Evolutionary conservation across 2,888 invertebrate species (phyloP).

Genomic region (Caenorhabditis macrosperma): DNA sequence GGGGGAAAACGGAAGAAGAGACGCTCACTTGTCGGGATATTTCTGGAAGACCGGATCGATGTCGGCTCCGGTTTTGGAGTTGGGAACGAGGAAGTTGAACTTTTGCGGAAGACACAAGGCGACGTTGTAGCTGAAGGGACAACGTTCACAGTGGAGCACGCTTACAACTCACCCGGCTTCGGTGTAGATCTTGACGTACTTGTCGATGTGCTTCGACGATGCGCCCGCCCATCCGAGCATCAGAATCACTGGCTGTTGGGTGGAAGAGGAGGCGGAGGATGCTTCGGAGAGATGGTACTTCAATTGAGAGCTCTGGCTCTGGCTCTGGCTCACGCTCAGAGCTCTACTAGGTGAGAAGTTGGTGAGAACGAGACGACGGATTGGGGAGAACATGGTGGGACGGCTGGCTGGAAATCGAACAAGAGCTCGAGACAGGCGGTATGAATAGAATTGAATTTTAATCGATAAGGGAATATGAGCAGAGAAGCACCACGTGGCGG

Average conservation of each 20-base stretch:
- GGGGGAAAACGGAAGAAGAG: no score
- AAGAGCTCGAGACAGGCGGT: no score
- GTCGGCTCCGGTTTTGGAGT: constrained; percentile 49
- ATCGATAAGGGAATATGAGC: no score
- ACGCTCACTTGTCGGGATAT: constrained; percentile 39
- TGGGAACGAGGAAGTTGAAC: constrained; percentile 60
- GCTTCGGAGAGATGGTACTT: no score
- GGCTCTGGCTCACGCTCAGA: no score
- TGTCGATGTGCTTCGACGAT: constrained; percentile 56
- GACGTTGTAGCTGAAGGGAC: constrained; percentile 47
- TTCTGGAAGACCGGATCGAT: constrained; percentile 34
- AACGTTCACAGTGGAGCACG: not conserved
- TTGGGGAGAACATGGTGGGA: no score
- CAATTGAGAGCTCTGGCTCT: no score
- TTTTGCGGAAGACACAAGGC: constrained; percentile 49
- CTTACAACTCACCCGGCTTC: constrained; percentile 56
- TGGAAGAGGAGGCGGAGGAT: no score
- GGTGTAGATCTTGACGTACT: constrained; percentile 63
- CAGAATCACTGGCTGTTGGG: constrained; percentile 53
- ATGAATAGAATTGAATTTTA: no score
- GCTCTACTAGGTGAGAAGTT: no score
- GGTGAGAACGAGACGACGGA: no score
- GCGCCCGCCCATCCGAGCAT: constrained; percentile 67
- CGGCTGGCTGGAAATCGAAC: no score
- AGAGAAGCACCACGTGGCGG: constrained; percentile 10